A percentile compares a stretch with the other conserved stretches of the same genome.
Evolutionary conservation across 2,888 invertebrate species (phyloP).

Genomic region (Eustalomyia histrio): DNA sequence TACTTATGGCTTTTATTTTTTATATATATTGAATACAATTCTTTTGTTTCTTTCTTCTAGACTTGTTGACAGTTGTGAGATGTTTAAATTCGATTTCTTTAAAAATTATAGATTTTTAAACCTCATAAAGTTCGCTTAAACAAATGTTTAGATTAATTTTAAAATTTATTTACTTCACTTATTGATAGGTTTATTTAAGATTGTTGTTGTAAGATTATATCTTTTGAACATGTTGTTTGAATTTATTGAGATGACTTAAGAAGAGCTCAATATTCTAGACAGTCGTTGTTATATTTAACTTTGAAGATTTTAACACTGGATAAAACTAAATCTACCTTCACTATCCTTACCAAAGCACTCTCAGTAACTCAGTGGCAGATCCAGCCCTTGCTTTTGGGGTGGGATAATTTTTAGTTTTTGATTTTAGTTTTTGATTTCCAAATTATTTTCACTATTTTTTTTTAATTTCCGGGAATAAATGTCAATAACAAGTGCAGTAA

Average conservation of each 20-base stretch:
- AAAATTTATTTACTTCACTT: slow-evolving; percentile 35
- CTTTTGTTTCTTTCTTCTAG: neutral
- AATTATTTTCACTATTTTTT: too few species aligned
- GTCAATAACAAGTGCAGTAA: too few species aligned
- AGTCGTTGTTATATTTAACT: too few species aligned
- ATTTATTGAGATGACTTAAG: neutral
- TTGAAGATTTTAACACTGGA: too few species aligned
- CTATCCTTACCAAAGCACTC: too few species aligned
- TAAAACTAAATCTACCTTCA: too few species aligned
- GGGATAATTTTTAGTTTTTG: too few species aligned
- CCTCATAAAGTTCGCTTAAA: slow-evolving; percentile 33
- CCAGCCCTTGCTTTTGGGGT: too few species aligned
- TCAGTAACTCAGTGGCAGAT: too few species aligned
- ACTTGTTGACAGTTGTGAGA: slow-evolving; percentile 33
- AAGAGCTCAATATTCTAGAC: too few species aligned
- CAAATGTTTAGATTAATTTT: slow-evolving; percentile 38
- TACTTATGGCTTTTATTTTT: neutral
- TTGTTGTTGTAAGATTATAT: neutral
- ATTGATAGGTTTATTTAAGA: slow-evolving; percentile 32
- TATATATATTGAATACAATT: neutral
- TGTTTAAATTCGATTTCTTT: slow-evolving; percentile 40
- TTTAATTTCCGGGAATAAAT: too few species aligned
- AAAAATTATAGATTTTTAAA: slow-evolving; percentile 44
- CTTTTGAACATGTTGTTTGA: slow-evolving; percentile 2
- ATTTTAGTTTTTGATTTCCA: too few species aligned